Evolutionary conservation across 2,113 vertebrate species (phyloP).

Genomic region (Oncorhynchus masou): DNA sequence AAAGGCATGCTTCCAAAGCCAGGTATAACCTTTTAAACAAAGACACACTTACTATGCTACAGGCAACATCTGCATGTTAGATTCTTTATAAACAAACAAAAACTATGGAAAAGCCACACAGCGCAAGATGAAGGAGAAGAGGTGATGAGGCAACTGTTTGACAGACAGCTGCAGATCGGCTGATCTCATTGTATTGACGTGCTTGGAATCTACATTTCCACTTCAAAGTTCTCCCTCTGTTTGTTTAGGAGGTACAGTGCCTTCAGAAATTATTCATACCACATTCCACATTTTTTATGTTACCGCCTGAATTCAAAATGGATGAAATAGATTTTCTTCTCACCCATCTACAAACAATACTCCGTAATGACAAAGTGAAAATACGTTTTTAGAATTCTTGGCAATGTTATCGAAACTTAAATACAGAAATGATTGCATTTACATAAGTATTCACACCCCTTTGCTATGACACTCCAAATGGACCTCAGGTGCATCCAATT

Average conservation of each 20-base stretch:
- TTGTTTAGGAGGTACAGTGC: conserved; percentile 28
- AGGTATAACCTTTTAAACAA: conserved; percentile 62
- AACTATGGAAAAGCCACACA: conserved; percentile 8
- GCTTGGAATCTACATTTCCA: conserved; percentile 65
- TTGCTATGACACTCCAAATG: too few relatives aligned
- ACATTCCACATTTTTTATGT: too few relatives aligned
- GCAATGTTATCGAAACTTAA: too few relatives aligned
- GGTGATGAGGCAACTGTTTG: conserved; percentile 56
- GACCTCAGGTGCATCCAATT: too few relatives aligned
- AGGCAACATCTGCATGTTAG: conserved; percentile 56
- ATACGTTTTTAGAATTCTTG: too few relatives aligned
- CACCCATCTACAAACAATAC: too few relatives aligned
- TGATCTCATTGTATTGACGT: conserved; percentile 55
- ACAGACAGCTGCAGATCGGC: conserved; percentile 53
- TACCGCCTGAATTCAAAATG: too few relatives aligned
- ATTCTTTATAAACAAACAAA: conserved; percentile 14
- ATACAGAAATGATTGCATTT: too few relatives aligned
- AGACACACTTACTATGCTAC: conserved; percentile 55
- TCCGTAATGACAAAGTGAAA: too few relatives aligned
- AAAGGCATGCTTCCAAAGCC: conserved; percentile 47
- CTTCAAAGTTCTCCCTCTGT: conserved; percentile 56
- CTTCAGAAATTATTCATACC: neutral
- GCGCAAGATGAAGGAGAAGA: conserved; percentile 45
- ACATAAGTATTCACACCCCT: neutral
- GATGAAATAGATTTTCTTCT: too few relatives aligned